Conservation (phyloP, 2,113 vertebrate genomes). For the Aix galericulata region DNA sequence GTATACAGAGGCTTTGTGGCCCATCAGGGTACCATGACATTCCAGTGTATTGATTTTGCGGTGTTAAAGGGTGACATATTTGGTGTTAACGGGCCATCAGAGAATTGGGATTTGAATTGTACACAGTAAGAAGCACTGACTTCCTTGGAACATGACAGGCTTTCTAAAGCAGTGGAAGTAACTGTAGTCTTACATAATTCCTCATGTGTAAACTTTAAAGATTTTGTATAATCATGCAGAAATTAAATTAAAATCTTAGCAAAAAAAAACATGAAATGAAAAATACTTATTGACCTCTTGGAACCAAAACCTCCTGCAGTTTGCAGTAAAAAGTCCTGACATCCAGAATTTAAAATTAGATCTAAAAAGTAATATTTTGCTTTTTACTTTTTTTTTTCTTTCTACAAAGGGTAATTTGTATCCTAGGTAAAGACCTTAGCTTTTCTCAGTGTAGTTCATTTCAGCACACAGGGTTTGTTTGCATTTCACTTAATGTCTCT, state of each 20-base stretch:
- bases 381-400: not conserved
- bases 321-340: not conserved
- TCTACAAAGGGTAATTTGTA: not conserved
- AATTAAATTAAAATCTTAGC: not conserved
- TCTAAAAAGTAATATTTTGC: not conserved
- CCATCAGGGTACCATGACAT: constrained; percentile 78
- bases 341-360: not conserved
- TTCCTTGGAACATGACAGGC: constrained; percentile 52
- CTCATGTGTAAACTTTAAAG: not conserved
- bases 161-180: constrained; percentile 50
- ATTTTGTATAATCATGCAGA: not conserved
- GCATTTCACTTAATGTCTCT: not conserved
- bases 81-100: constrained; percentile 68
- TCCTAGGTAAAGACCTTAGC: not conserved
- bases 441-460: not conserved
- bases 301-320: not conserved
- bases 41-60: constrained; percentile 76
- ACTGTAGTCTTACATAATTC: not conserved
- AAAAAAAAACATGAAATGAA: not conserved
- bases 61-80: constrained; percentile 73
- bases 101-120: constrained; percentile 67
- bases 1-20: constrained; percentile 74
- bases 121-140: constrained; percentile 38
- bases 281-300: not conserved
- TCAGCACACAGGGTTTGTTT: not conserved